Percentiles rank a stretch among this genome's conserved stretches.
Evolutionary conservation across 2,113 vertebrate genomes (phyloP).

Genomic region (Hepsetus odoe): DNA sequence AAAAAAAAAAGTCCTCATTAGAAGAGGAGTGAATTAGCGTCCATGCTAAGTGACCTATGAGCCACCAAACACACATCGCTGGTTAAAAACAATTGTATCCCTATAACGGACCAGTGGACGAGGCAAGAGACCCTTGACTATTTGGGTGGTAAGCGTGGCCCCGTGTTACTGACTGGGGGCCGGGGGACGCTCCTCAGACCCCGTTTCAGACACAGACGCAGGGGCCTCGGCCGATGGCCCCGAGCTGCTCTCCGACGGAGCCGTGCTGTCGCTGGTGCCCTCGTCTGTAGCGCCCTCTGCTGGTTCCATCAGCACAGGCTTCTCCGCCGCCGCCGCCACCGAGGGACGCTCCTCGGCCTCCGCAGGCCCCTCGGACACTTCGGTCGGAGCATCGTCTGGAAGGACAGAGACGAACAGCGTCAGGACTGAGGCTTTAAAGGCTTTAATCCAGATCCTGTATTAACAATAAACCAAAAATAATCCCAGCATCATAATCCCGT

Average conservation of each 20-base stretch:
- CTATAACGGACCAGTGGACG: no score
- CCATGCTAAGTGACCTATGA: no score
- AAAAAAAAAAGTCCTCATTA: no score
- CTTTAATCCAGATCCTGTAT: no score
- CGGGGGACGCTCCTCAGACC: slow-evolving; percentile 43
- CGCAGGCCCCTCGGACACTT: slow-evolving; percentile 73
- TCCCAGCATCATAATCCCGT: no score
- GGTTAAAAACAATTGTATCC: no score
- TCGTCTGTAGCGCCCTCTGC: slow-evolving; percentile 83
- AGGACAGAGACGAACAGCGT: not conserved
- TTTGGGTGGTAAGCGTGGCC: not conserved
- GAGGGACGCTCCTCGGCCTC: slow-evolving; percentile 80
- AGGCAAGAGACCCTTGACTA: no score
- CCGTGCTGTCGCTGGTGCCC: slow-evolving; percentile 86
- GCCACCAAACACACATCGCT: no score
- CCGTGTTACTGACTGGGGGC: slow-evolving; percentile 38
- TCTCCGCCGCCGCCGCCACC: slow-evolving; percentile 79
- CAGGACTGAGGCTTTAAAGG: no score
- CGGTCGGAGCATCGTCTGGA: slow-evolving; percentile 74
- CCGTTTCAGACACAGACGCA: slow-evolving; percentile 66
- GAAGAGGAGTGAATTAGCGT: no score
- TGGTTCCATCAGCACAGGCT: slow-evolving; percentile 81
- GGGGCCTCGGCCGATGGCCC: slow-evolving; percentile 79
- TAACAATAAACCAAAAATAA: no score
- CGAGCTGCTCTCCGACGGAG: slow-evolving; percentile 82